Percentiles rank a stretch among this genome's conserved stretches.
Evolutionary conservation across 2,797 vertebrate species (phyloP).

Genomic region (Acestrorhynchus altus): DNA sequence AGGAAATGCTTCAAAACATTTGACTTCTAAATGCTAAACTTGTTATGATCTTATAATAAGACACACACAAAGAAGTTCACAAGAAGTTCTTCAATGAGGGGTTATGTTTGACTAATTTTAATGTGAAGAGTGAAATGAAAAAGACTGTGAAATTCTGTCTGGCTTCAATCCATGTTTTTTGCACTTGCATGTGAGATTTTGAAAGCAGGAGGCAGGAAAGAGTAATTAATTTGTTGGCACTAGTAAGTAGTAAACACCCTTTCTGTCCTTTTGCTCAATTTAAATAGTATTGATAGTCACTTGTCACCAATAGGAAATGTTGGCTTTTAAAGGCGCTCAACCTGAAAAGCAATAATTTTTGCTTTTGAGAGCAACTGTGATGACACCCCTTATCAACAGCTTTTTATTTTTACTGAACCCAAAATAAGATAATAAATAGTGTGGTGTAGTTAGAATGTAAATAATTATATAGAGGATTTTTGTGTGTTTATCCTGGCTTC

Average conservation of each 20-base stretch:
- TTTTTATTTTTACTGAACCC: not conserved
- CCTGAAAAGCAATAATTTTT: not conserved
- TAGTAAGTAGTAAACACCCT: not conserved
- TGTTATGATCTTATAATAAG: not conserved
- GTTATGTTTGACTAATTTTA: not conserved
- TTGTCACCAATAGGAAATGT: not conserved
- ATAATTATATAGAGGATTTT: too few relatives aligned
- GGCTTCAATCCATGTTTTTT: not conserved
- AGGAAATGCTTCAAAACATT: not conserved
- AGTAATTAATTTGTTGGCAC: not conserved
- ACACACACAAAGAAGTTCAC: not conserved
- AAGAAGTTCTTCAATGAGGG: not conserved
- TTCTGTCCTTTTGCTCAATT: too few relatives aligned
- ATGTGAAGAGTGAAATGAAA: not conserved
- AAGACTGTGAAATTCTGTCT: not conserved
- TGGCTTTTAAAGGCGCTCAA: not conserved
- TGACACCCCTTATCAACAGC: not conserved
- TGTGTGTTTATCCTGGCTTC: too few relatives aligned
- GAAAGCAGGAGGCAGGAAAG: not conserved
- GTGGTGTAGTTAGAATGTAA: too few relatives aligned
- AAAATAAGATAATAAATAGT: not conserved
- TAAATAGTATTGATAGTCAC: not conserved
- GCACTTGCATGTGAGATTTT: not conserved
- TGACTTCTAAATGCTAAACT: not conserved
- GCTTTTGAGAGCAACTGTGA: not conserved